These are phyloP conservation scores for Stercorarius parasiticus DNA, from an alignment of 2,113 vertebrate species.

Conservation along the genomic window DNA sequence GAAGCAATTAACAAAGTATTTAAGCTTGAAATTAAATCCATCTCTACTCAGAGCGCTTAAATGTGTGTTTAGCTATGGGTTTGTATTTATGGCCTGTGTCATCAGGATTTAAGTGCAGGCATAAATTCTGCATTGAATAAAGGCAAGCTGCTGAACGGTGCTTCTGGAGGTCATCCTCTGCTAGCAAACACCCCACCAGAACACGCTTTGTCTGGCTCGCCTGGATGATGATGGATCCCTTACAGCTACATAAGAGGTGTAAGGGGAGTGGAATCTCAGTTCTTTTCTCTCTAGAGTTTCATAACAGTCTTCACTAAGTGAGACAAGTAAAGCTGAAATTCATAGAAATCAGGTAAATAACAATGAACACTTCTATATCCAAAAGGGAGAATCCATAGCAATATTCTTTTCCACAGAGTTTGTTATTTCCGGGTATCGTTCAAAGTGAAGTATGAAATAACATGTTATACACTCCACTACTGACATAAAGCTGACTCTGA, in stretches of 20 bases:
- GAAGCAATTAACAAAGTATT: constrained; percentile 9
- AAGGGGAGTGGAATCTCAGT: neutral
- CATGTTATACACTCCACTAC: neutral
- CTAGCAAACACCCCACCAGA: neutral
- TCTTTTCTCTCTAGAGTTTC: neutral
- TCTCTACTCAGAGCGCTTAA: neutral
- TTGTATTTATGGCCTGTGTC: neutral
- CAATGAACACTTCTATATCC: neutral
- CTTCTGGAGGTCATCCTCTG: neutral
- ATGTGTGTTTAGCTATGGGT: neutral
- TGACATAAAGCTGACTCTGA: neutral
- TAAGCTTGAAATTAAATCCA: constrained; percentile 11
- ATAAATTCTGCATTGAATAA: neutral
- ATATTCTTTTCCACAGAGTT: neutral
- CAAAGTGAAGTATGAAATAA: neutral
- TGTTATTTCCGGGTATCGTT: neutral
- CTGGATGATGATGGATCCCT: neutral
- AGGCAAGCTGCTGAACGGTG: neutral
- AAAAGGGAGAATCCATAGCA: neutral
- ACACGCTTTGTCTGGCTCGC: rapidly evolving
- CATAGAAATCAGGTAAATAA: neutral
- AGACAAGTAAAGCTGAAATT: neutral
- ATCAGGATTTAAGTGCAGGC: neutral
- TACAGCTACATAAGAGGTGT: neutral
- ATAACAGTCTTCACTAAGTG: neutral